Base-by-base conservation (phyloP, 2,888 invertebrate genomes). In the Sturmia bella region DNA sequence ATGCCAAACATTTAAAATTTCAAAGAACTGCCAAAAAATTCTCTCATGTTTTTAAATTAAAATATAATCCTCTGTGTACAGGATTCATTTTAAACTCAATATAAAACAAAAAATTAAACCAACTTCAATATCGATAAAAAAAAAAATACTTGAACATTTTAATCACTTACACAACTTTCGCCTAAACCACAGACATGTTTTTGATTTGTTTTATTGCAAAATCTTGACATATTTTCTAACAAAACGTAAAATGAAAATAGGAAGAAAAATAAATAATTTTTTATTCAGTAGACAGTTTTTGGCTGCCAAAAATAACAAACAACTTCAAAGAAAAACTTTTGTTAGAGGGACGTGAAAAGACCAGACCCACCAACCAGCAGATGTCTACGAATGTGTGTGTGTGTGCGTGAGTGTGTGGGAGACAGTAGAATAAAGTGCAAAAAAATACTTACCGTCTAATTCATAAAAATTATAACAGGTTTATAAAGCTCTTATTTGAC, bases 171-270 rank as follows among this genome's bases (percentile, higher is more conserved):
- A 72, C 43, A 72, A 66, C 59, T 72, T 72, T 72, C 57, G 19
- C 59, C 43, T 57, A 9, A 72, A 59, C 64, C 45, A 56, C 56
- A 64, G 56, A 59, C 50, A 78, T 41, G 45, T 43, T 63, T 75
- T 66, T 72, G 78, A 78, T 78, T 64, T 72, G 66, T 72, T 78
- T 78, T 78, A 78, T 66, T 72, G 66, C 52, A 50, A 59, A 64
- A 43, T 78, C 57, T 37, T 57, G 70, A 77, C 70, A 77, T 43
- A 56, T 24, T 64, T 64, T 24, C 50, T 64, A 63, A 13, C 13
- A 43, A 63, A 61, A 17, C 3, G 13, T 17, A 50, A 37, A 32
- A 5, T 11, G n/a, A 24, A 27, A n/a, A 52, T 9, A 7, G 39
- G n/a, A 45, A 45, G n/a, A n/a, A n/a, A n/a, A n/a, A 9, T 2